Percentiles rank a stretch among this genome's conserved stretches.
phyloP scores from a whole-genome alignment of 2,888 invertebrate species.

The Aphrophora alni region DNA sequence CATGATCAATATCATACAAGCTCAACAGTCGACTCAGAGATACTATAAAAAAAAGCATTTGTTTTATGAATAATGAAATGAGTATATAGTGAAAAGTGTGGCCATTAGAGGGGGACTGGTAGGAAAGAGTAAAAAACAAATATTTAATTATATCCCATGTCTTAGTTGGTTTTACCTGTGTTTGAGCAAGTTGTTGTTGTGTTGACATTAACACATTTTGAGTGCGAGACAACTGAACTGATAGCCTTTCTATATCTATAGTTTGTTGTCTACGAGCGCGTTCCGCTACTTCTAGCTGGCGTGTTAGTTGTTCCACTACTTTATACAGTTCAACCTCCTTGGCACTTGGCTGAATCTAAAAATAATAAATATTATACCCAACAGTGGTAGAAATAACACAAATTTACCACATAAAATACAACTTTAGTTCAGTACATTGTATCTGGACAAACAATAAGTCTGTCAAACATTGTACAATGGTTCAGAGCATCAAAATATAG shows the following conservation, averaged over 20 bases:
- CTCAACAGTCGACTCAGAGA: too few species aligned
- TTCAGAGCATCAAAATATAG: too few species aligned
- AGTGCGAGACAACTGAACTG: conserved; percentile 54
- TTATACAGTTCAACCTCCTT: conserved; percentile 48
- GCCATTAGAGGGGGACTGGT: too few species aligned
- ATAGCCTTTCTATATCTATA: conserved; percentile 60
- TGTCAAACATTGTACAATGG: too few species aligned
- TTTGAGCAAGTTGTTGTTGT: conserved; percentile 15
- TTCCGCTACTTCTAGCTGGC: conserved; percentile 48
- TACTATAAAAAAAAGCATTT: too few species aligned
- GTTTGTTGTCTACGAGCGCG: conserved; percentile 53
- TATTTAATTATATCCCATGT: too few species aligned
- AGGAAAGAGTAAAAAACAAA: too few species aligned
- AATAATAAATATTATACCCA: neutral
- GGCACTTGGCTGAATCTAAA: conserved; percentile 15
- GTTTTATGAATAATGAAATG: too few species aligned
- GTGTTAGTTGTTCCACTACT: conserved; percentile 47
- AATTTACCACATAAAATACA: neutral
- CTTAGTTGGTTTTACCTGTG: neutral
- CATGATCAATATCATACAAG: too few species aligned
- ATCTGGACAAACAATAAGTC: too few species aligned
- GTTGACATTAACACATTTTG: neutral
- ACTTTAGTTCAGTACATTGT: too few species aligned
- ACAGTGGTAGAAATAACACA: neutral
- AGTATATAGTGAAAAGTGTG: too few species aligned